phyloP scores from a whole-genome alignment of 2,797 vertebrate species.

The Poecilia wingei region DNA sequence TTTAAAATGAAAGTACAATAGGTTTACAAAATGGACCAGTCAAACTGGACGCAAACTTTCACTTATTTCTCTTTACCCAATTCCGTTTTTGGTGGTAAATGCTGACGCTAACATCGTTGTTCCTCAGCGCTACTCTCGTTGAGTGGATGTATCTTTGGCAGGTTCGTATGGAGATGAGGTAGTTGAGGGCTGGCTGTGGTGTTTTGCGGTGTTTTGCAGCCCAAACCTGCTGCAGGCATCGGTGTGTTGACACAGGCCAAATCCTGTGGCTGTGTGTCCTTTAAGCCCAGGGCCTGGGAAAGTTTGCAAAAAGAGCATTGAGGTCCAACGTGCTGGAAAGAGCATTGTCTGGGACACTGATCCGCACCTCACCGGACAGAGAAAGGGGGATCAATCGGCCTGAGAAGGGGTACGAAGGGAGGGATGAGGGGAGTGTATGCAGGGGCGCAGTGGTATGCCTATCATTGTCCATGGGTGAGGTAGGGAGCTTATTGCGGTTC shows the following conservation, averaged over 20 bases:
- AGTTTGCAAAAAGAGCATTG: constrained; percentile 81
- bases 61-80: background rate
- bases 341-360: constrained; percentile 78
- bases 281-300: constrained; percentile 84
- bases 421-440: constrained; percentile 54
- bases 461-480: constrained; percentile 65
- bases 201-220: constrained; percentile 42
- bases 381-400: constrained; percentile 65
- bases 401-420: constrained; percentile 61
- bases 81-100: constrained; percentile 18
- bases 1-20: background rate
- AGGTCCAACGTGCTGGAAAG: constrained; percentile 81
- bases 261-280: constrained; percentile 71
- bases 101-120: constrained; percentile 19
- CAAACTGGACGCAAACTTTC: background rate
- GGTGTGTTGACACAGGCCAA: constrained; percentile 77
- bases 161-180: constrained; percentile 11
- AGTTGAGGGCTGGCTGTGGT: background rate
- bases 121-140: constrained; percentile 10
- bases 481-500: constrained; percentile 59
- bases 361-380: constrained; percentile 70
- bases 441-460: constrained; percentile 57
- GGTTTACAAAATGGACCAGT: background rate
- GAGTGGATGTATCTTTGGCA: constrained; percentile 22
- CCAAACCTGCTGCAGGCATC: constrained; percentile 56